Evolutionary conservation across 2,888 invertebrate species (phyloP), one percentile per base, ranked within the genome.

Genomic region (Sclerodermus sp.): DNA sequence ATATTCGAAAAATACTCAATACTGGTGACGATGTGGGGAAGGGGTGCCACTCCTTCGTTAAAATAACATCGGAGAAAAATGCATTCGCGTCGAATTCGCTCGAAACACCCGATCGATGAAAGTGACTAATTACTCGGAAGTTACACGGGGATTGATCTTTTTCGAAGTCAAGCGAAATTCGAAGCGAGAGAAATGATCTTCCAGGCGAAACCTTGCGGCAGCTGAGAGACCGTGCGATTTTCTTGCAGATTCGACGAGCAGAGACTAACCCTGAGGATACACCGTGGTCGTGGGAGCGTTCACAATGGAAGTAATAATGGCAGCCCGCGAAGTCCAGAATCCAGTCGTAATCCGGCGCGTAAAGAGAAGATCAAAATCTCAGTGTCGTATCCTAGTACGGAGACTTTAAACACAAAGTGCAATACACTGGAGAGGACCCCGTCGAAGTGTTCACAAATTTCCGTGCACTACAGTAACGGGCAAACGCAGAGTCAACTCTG

Each of bases 231-330:
- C 23, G 8, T 23, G n/a, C 23, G 23, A 5, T 23, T 23, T 34
- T 4, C 4, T 13, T 87, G 82, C 68, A 87, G 93, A 18, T 93
- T 93, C 74, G 91, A 93, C 66, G 92, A 93, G 75, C 92, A 93
- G 76, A 86, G 93, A n/a, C 81, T 96, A 32, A 96, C 95, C 0
- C 79, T 96, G 53, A 84, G 96, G 60, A 94, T 96, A 64, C 96
- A 96, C 78, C 83, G 95, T 0, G 96, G 96, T 0, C 82, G 90
- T 1, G 88, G 89, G 0, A 88, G 87, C 2, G 81, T 82, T 31
- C 71, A 76, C 55, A 76, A 76, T 51, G 75, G 76, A 41, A 76
- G 72, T 52, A 77, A 75, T 62, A 78, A 74, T 60, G 71, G 70
- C 4, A 73, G 70, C 46, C 70, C 70, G 15, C 62, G 68, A 30